Evolutionary conservation across 2,113 vertebrate genomes (phyloP), one percentile per base, ranked within the genome.

Genomic region (Mus pahari): DNA sequence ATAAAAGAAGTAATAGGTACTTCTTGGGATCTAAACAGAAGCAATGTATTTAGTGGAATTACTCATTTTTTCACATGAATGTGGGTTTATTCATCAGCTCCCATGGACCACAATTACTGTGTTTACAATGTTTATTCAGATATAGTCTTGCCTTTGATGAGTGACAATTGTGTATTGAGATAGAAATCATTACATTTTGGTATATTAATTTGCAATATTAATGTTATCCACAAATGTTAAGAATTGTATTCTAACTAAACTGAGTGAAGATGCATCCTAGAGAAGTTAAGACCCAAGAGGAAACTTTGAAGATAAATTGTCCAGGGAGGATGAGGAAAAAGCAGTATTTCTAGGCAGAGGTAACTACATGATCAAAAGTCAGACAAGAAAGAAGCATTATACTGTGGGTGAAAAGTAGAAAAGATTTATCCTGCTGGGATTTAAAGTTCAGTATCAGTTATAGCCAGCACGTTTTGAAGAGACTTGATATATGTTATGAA

Each of bases 71-170:
- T 95, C 36, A 94, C 24, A 86, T 89, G 26, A 78, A 0, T 95
- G 17, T 94, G 53, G 45, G 75, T 84, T 96, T 94, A 90, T 86
- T 96, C 83, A 93, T 53, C 33, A 90, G n/a, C 42, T 89, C 28
- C 1, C 79, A 1, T 68, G 12, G 81, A 24, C 12, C 28, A 36
- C 17, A 79, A 58, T 7, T 84, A 36, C n/a, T 94, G 1, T 93
- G 20, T 83, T 90, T 92, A 50, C 28, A 87, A 62, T 96, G 42
- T 48, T 91, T 36, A 95, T 87, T 93, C 62, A 78, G 13, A 91
- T 95, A 82, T 77, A 94, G 90, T 19, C 10, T 86, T 94, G n/a
- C 89, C 53, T 92, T 94, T 77, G 91, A 31, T 77, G 91, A 95
- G 53, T 77, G 89, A 91, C 14, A 45, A 0, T 83, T 62, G 70